phyloP scores from a whole-genome alignment of 2,113 vertebrate genomes.

The Mystacornis crossleyi region DNA sequence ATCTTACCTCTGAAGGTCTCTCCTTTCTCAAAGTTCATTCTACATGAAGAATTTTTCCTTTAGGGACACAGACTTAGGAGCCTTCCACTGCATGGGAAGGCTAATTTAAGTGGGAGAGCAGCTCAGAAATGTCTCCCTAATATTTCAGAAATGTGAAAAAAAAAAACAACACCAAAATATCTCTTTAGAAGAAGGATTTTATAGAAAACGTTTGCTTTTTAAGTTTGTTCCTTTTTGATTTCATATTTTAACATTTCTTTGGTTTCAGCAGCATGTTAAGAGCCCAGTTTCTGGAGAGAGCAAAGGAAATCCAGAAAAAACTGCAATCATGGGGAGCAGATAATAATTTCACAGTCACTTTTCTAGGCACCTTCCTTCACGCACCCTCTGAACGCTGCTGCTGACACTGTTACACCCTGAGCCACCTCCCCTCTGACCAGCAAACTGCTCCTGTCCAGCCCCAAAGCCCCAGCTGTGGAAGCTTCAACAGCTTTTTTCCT shows the following conservation, averaged over 20 bases:
- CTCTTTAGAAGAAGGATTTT: not conserved
- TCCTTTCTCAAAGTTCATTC: not conserved
- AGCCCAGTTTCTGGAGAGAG: not conserved
- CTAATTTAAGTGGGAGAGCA: not conserved
- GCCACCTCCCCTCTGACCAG: not conserved
- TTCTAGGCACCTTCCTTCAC: not conserved
- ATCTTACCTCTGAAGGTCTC: not conserved
- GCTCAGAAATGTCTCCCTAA: not conserved
- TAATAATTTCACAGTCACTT: not conserved
- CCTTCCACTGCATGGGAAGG: not conserved
- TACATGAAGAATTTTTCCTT: not conserved
- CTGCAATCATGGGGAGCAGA: accelerated
- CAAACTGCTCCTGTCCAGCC: not conserved
- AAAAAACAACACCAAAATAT: not conserved
- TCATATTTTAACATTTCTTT: not conserved
- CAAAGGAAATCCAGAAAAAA: not conserved
- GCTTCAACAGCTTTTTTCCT: not conserved
- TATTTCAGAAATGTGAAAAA: not conserved
- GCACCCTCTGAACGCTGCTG: not conserved
- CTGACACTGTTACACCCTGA: not conserved
- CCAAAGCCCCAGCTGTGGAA: not conserved
- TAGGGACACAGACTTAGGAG: not conserved
- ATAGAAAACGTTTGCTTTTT: accelerated
- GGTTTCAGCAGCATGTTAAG: not conserved
- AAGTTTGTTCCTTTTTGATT: not conserved